phyloP scores from a whole-genome alignment of 92 coral and sea anemone species.

The Micromussa lordhowensis region DNA sequence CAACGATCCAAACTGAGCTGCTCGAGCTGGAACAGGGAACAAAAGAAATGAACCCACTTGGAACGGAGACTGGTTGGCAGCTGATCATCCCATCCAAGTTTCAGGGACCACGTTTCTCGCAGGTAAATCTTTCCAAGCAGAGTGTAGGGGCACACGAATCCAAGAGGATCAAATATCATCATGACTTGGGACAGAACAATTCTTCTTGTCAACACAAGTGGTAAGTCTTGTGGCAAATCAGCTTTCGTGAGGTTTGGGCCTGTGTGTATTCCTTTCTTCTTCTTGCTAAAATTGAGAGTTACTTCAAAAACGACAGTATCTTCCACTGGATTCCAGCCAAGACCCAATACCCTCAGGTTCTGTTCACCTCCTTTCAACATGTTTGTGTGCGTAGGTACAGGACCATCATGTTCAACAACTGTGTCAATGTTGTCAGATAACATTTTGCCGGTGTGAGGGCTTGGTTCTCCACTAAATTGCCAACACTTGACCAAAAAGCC shows the following conservation, averaged over 20 bases:
- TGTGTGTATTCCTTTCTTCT: slow-evolving; percentile 47
- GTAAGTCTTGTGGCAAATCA: slow-evolving; percentile 52
- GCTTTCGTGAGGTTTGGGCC: slow-evolving; percentile 50
- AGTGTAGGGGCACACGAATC: slow-evolving; percentile 70
- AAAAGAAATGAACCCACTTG: slow-evolving; percentile 64
- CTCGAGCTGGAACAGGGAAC: slow-evolving; percentile 52
- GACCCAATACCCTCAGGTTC: slow-evolving; percentile 64
- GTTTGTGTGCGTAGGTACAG: neutral
- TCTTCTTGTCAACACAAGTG: slow-evolving; percentile 62
- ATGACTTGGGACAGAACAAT: slow-evolving; percentile 71
- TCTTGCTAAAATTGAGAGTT: slow-evolving; percentile 67
- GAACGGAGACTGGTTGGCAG: slow-evolving; percentile 48
- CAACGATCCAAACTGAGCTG: slow-evolving; percentile 49
- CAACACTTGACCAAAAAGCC: slow-evolving; percentile 69
- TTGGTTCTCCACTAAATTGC: slow-evolving; percentile 68
- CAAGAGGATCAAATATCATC: slow-evolving; percentile 76
- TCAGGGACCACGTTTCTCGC: slow-evolving; percentile 71
- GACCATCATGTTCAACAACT: slow-evolving; percentile 25
- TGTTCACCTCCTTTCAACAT: slow-evolving; percentile 68
- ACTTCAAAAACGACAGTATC: slow-evolving; percentile 60
- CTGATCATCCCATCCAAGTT: slow-evolving; percentile 70
- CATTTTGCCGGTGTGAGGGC: slow-evolving; percentile 40
- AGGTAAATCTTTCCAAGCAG: slow-evolving; percentile 64
- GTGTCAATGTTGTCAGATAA: slow-evolving; percentile 37
- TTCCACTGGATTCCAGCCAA: slow-evolving; percentile 66